A percentile compares a stretch with the other conserved stretches of the same genome.
Conservation (phyloP, 2,113 vertebrate species). For the Neomonachus schauinslandi region DNA sequence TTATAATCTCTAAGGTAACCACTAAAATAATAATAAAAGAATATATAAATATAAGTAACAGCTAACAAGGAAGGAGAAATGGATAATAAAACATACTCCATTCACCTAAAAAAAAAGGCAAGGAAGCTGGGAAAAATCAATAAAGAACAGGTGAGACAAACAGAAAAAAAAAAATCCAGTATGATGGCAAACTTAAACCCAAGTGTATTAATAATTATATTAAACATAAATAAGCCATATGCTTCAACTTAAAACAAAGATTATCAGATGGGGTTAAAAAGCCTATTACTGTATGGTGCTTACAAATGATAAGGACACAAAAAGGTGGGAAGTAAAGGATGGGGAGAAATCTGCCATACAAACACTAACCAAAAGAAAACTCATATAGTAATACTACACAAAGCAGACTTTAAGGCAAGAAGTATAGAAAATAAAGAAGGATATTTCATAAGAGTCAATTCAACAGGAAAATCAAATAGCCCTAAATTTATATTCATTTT, state of each 20-base stretch:
- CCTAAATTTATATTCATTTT: background rate
- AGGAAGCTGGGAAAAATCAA: background rate
- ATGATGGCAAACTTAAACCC: background rate
- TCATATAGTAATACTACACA: background rate
- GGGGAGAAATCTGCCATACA: background rate
- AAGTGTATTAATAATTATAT: background rate
- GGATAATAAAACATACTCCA: background rate
- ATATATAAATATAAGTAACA: background rate
- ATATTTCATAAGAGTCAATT: background rate
- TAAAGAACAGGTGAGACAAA: background rate
- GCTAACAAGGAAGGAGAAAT: background rate
- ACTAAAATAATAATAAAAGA: background rate
- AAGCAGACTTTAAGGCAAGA: background rate
- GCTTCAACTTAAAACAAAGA: conserved; percentile 25
- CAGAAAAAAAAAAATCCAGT: background rate
- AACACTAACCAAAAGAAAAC: background rate
- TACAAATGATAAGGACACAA: background rate
- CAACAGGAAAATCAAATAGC: background rate
- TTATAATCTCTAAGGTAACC: background rate
- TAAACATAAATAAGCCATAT: background rate
- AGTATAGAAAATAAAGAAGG: background rate
- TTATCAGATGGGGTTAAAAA: background rate
- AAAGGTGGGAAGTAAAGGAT: background rate
- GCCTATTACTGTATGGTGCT: background rate
- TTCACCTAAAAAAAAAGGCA: background rate